Evolutionary conservation across 2,888 invertebrate species (phyloP).

Genomic region (Vannuccia rotundouncinata): DNA sequence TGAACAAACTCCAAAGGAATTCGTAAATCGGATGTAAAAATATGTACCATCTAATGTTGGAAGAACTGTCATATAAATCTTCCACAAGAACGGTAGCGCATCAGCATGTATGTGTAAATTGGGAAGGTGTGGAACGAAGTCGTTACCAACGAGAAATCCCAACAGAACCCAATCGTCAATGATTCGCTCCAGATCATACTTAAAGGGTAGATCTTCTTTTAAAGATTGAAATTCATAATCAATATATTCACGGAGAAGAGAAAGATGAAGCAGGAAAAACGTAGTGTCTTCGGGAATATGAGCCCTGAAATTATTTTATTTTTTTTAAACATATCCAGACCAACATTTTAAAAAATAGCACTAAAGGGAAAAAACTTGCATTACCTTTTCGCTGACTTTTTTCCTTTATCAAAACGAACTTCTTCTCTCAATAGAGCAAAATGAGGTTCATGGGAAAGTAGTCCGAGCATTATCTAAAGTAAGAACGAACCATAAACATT

Average conservation of each 20-base stretch:
- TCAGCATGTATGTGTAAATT: slow-evolving; percentile 85
- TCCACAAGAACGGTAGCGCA: slow-evolving; percentile 77
- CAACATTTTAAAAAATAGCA: too few relatives aligned
- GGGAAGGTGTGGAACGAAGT: slow-evolving; percentile 91
- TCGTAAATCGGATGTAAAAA: background rate
- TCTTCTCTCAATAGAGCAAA: slow-evolving; percentile 89
- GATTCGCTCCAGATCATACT: slow-evolving; percentile 76
- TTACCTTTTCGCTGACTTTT: background rate
- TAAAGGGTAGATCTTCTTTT: slow-evolving; percentile 46
- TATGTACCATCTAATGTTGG: slow-evolving; percentile 73
- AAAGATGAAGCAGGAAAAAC: slow-evolving; percentile 69
- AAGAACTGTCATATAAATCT: slow-evolving; percentile 76
- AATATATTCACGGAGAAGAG: slow-evolving; percentile 81
- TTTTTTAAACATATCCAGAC: background rate
- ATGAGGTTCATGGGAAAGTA: slow-evolving; percentile 89
- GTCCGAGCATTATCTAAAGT: slow-evolving; percentile 75
- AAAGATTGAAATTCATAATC: slow-evolving; percentile 73
- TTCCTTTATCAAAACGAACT: slow-evolving; percentile 59
- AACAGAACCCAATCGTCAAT: slow-evolving; percentile 97
- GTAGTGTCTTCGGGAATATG: slow-evolving; percentile 35
- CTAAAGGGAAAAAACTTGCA: too few relatives aligned
- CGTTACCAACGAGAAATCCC: slow-evolving; percentile 89
- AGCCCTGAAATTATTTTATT: slow-evolving; percentile 29
- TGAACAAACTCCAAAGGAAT: too few relatives aligned
- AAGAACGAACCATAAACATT: too few relatives aligned